Evolutionary conservation across 2,797 vertebrate species (phyloP).

Genomic region (Lutjanus campechanus): DNA sequence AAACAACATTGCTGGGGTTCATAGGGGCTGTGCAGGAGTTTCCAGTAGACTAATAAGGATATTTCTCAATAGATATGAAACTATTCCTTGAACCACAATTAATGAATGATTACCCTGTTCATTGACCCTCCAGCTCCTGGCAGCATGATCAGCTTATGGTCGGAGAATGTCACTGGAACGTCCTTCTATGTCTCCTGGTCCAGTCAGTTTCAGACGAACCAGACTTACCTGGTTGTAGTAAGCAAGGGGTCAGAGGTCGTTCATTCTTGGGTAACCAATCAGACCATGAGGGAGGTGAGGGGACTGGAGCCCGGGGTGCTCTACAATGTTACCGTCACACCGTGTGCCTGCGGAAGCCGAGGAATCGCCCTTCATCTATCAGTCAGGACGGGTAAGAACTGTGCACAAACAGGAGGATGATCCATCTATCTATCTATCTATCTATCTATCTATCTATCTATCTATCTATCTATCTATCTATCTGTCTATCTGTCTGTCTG

Average conservation of each 20-base stretch:
- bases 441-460: too few relatives aligned
- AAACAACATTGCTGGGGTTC: too few relatives aligned
- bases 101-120: not conserved
- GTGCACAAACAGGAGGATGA: not conserved
- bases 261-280: constrained; percentile 39
- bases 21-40: too few relatives aligned
- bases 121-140: constrained; percentile 53
- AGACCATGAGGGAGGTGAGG: constrained; percentile 62
- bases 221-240: constrained; percentile 81
- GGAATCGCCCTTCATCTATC: constrained; percentile 40
- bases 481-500: too few relatives aligned
- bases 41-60: not conserved
- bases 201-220: constrained; percentile 62
- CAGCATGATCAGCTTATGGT: constrained; percentile 69
- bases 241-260: constrained; percentile 66
- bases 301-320: constrained; percentile 84
- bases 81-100: not conserved
- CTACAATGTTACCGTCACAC: constrained; percentile 82
- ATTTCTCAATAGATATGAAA: constrained; percentile 1
- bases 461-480: too few relatives aligned
- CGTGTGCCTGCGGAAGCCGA: constrained; percentile 59
- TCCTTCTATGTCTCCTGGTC: constrained; percentile 87
- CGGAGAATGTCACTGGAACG: constrained; percentile 80
- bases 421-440: not conserved
- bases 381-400: constrained; percentile 77